phyloP scores from a whole-genome alignment of 1,140 invertebrate genomes.

The Sitophilus oryzae region DNA sequence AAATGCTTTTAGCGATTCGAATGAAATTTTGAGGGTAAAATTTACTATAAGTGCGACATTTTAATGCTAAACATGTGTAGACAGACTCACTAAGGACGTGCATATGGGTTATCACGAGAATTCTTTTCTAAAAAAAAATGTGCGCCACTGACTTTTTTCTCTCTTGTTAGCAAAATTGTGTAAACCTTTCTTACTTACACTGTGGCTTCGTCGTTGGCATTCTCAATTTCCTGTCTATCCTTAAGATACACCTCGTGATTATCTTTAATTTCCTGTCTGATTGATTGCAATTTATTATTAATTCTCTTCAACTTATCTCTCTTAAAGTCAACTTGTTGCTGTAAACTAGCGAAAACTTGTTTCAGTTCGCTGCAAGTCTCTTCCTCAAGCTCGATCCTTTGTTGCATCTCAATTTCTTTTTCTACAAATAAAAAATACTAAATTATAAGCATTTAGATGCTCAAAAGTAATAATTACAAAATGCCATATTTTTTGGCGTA shows the following conservation, averaged over 20 bases:
- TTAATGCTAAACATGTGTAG: no score
- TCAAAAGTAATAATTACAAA: slow-evolving; percentile 5
- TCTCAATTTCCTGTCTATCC: slow-evolving; percentile 68
- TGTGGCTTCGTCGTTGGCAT: slow-evolving; percentile 76
- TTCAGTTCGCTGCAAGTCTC: slow-evolving; percentile 79
- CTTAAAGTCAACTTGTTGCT: slow-evolving; percentile 89
- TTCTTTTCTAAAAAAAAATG: no score
- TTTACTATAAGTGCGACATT: no score
- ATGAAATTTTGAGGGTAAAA: no score
- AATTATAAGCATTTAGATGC: no score
- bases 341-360: slow-evolving; percentile 78
- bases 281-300: slow-evolving; percentile 48
- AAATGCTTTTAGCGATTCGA: no score
- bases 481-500: no score
- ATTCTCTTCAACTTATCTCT: slow-evolving; percentile 78
- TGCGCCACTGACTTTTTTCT: no score
- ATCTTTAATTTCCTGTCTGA: slow-evolving; percentile 41
- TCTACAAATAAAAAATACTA: slow-evolving; percentile 31
- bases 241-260: slow-evolving; percentile 42
- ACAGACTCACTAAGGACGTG: no score
- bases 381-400: slow-evolving; percentile 81
- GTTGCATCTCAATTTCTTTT: slow-evolving; percentile 76
- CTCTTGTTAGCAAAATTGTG: no score
- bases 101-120: no score
- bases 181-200: slow-evolving; percentile 50